Evolutionary conservation across 2,888 invertebrate species (phyloP).

Genomic region (Aelia acuminata): DNA sequence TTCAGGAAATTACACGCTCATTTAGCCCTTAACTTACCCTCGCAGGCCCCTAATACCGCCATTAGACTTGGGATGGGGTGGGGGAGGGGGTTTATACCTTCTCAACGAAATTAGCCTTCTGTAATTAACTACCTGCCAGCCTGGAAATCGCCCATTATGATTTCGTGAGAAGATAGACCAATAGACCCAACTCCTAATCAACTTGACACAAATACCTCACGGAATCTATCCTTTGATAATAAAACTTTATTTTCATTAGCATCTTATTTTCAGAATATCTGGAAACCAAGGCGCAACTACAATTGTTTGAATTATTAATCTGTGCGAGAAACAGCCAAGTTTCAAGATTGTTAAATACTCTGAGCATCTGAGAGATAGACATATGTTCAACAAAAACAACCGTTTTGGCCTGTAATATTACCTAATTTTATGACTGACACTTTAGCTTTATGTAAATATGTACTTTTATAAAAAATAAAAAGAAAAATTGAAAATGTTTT

Average conservation of each 20-base stretch:
- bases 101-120: neutral
- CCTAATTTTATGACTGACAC: too few relatives aligned
- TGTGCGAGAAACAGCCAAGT: too few relatives aligned
- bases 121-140: constrained; percentile 3
- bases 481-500: too few relatives aligned
- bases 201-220: neutral
- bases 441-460: too few relatives aligned
- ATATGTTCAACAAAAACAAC: too few relatives aligned
- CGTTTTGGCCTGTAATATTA: too few relatives aligned
- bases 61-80: neutral
- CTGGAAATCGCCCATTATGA: neutral
- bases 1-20: constrained; percentile 26
- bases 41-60: neutral
- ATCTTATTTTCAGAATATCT: neutral
- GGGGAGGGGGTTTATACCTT: neutral
- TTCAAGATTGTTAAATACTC: too few relatives aligned
- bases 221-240: neutral
- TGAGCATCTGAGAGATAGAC: too few relatives aligned
- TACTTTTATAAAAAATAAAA: too few relatives aligned
- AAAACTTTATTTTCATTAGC: neutral
- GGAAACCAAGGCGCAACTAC: too few relatives aligned
- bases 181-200: neutral
- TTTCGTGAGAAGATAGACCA: neutral
- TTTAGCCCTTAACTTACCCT: constrained; percentile 21
- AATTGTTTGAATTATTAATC: too few relatives aligned